Base-by-base conservation (phyloP, 92 coral and sea anemone species). In the Scolanthus callimorphus region DNA sequence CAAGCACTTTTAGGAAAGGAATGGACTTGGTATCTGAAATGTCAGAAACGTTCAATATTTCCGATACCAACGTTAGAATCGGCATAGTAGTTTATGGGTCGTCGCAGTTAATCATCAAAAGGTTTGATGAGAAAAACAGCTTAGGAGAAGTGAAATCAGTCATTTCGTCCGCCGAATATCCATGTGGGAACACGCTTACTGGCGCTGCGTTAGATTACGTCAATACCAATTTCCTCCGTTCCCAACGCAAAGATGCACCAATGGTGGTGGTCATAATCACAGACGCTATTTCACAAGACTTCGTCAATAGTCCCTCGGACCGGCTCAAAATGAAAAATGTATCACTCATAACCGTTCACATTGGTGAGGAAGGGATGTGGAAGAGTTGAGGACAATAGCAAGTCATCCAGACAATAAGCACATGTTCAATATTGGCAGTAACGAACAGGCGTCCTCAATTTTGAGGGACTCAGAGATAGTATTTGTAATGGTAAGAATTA, bases 1-100 rank as follows among this genome's bases (percentile, higher is more conserved):
- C 60, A 24, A 74, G 80, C 2, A 90, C 85, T 74, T 90, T 90
- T 55, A 57, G 62, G 31, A 74, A 79, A 29, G 76, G 89, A 17
- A 63, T 63, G 29, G 20, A 24, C n/a, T 85, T 85, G 53, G 65
- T 82, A 6, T 77, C 85, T 52, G 23, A 55, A 17, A 49, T 90
- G 29, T 60, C 76, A 27, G 22, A 48, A 4, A 62, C 70, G n/a
- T 90, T 85, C 63, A 56, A 53, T 37, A 65, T 90, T 10, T 71
- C 80, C 11, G 70, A 76, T 21, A 41, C 73, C 19, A 78, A 74
- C 13, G 79, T 82, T 29, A 88, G 73, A 30, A 64, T 73, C 25
- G 85, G 86, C 2, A 59, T 81, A 1, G 85, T 77, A 3, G 31
- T 81, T 27, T 90, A 49, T 59, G 77, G 8, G 8, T 34, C 41